Evolutionary conservation across 2,797 vertebrate genomes (phyloP).

Genomic region (Rhinoraja longicauda): DNA sequence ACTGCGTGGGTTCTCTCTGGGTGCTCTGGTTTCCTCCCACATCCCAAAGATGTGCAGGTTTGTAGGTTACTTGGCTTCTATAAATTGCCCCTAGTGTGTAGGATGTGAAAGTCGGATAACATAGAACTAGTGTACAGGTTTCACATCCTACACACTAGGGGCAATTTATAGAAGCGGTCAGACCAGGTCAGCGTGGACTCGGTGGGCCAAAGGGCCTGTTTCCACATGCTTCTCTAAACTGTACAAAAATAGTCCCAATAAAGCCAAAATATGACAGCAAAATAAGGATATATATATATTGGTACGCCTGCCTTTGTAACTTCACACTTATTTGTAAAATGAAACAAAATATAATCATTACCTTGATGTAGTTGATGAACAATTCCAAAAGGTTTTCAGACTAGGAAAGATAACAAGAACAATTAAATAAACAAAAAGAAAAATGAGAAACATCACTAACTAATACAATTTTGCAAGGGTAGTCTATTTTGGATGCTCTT

Average conservation of each 20-base stretch:
- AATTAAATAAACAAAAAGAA: slow-evolving; percentile 38
- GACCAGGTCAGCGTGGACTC: no score
- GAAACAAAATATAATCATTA: slow-evolving; percentile 46
- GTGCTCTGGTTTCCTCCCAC: no score
- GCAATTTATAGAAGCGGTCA: no score
- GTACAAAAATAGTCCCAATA: neutral
- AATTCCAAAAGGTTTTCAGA: slow-evolving; percentile 80
- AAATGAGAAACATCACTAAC: neutral
- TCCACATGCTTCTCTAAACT: no score
- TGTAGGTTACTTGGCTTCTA: no score
- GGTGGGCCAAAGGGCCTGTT: no score
- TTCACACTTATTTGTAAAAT: neutral
- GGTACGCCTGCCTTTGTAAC: neutral
- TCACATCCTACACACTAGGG: no score
- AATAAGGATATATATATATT: neutral
- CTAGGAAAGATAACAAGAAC: slow-evolving; percentile 55
- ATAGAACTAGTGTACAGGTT: no score
- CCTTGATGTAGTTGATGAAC: slow-evolving; percentile 84
- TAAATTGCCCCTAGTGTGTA: no score
- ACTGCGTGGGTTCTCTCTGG: no score
- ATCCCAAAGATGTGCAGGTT: no score
- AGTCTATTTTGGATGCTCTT: neutral
- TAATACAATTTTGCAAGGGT: neutral
- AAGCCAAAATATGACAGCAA: neutral
- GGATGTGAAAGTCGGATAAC: no score